A percentile compares a stretch with the other conserved stretches of the same genome.
Conservation (phyloP, 2,113 vertebrate species). For the Agapornis roseicollis region DNA sequence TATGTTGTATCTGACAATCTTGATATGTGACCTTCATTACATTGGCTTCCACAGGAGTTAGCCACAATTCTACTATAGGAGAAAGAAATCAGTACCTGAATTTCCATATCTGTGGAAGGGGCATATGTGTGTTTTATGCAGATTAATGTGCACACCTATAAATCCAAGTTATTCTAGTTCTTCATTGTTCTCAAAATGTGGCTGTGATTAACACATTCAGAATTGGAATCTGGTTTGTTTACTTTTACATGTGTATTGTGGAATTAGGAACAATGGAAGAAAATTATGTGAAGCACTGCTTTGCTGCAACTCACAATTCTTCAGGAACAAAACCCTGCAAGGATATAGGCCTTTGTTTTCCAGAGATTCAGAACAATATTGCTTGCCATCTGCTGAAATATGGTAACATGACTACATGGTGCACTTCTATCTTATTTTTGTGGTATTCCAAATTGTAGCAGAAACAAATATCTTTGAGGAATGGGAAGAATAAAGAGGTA, state of each 20-base stretch:
- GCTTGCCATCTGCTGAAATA: slow-evolving; percentile 17
- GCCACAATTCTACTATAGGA: background rate
- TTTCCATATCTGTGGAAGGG: background rate
- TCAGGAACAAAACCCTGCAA: background rate
- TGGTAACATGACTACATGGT: background rate
- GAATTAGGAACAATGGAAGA: background rate
- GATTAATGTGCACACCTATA: background rate
- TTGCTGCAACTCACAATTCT: background rate
- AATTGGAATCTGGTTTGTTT: background rate
- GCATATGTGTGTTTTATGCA: background rate
- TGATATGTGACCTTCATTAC: slow-evolving; percentile 1
- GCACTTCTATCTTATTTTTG: background rate
- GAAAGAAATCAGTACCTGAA: background rate
- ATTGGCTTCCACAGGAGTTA: background rate
- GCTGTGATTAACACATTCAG: background rate
- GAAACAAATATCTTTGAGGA: background rate
- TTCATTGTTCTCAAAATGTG: background rate
- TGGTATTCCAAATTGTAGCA: slow-evolving; percentile 7
- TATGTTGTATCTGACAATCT: background rate
- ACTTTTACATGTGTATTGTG: too few species aligned
- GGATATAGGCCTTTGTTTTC: background rate
- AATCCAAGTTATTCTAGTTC: background rate
- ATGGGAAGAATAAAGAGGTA: background rate
- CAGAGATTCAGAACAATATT: background rate
- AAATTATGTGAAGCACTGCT: background rate